Evolutionary conservation across 2,797 vertebrate genomes (phyloP).

Genomic region (Malurus splendens): DNA sequence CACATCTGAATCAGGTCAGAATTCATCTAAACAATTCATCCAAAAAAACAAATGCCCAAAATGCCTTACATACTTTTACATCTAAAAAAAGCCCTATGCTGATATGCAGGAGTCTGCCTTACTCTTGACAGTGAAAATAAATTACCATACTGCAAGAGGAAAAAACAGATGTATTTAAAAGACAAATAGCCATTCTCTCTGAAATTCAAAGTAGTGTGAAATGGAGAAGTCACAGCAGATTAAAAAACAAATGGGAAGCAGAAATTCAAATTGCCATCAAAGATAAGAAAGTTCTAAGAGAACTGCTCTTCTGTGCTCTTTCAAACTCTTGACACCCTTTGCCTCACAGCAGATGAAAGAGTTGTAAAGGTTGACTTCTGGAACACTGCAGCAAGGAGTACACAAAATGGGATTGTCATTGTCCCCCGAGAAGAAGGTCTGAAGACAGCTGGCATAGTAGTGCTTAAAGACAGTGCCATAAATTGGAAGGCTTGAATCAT

Average conservation of each 20-base stretch:
- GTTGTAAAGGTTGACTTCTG: not conserved
- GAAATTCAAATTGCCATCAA: not conserved
- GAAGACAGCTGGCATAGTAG: not conserved
- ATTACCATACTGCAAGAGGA: not conserved
- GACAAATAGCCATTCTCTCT: not conserved
- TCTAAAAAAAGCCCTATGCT: not conserved
- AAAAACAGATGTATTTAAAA: not conserved
- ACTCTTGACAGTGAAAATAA: constrained; percentile 5
- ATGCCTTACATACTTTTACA: not conserved
- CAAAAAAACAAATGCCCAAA: not conserved
- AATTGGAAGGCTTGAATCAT: not conserved
- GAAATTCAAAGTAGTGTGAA: constrained; percentile 14
- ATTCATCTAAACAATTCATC: not conserved
- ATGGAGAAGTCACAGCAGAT: constrained; percentile 24
- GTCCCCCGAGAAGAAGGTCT: rapidly evolving
- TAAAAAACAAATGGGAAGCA: constrained; percentile 15
- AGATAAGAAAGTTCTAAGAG: not conserved
- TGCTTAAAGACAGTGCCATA: not conserved
- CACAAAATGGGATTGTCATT: not conserved
- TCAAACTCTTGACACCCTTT: not conserved
- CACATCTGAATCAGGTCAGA: not conserved
- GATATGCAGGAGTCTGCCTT: not conserved
- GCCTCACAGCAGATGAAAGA: not conserved
- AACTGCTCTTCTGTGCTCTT: not conserved
- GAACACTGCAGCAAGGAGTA: not conserved